These are phyloP conservation scores for Criorhina ranunculi DNA, from an alignment of 2,888 invertebrate species.

Conservation along the genomic window DNA sequence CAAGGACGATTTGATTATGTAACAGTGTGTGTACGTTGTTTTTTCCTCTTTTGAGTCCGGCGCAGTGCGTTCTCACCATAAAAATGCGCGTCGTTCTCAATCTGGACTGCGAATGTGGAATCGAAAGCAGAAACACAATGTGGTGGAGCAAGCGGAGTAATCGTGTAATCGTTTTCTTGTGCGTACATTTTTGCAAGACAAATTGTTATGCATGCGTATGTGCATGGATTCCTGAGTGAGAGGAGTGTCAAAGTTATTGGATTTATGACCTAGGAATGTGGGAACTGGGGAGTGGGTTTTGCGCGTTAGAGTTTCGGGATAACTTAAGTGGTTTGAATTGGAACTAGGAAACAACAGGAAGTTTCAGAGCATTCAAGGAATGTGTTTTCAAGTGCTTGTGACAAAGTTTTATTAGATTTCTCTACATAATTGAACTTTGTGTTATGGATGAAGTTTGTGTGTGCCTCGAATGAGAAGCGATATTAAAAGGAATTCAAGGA, in stretches of 20 bases:
- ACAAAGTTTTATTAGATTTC: neutral
- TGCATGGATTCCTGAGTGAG: neutral
- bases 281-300: constrained; percentile 42
- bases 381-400: neutral
- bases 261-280: constrained; percentile 64
- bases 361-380: neutral
- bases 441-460: neutral
- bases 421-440: neutral
- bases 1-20: constrained; percentile 71
- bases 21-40: constrained; percentile 41
- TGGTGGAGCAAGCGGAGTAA: constrained; percentile 7
- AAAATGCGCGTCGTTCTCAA: constrained; percentile 50
- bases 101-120: too few relatives aligned
- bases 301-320: constrained; percentile 42
- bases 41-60: constrained; percentile 10
- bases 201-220: constrained; percentile 72
- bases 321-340: constrained; percentile 7
- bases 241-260: constrained; percentile 45
- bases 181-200: constrained; percentile 60
- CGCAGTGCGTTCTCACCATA: constrained; percentile 15
- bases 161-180: constrained; percentile 69
- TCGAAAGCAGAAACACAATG: constrained; percentile 14
- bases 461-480: neutral
- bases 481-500: neutral
- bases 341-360: constrained; percentile 4